Percentiles rank a stretch among this genome's conserved stretches.
These are phyloP conservation scores for Peromyscus melanophrys DNA, from an alignment of 2,797 vertebrate species.

Conservation along the genomic window DNA sequence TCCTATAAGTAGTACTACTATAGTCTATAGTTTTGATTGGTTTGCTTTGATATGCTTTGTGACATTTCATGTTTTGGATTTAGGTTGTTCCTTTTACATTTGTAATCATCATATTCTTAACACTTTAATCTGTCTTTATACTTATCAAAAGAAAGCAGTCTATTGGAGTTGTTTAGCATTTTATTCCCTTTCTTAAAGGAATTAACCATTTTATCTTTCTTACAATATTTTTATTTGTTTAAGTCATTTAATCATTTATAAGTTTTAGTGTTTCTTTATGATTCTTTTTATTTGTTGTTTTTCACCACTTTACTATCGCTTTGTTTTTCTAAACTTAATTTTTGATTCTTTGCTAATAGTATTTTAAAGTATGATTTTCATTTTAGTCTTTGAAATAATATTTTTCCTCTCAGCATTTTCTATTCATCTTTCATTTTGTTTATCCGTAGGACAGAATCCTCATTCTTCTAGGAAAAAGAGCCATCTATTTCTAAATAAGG, in stretches of 20 bases:
- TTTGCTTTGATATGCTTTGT: background rate
- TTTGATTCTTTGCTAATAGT: background rate
- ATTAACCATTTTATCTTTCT: slow-evolving; percentile 49
- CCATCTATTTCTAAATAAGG: background rate
- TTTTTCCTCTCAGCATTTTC: background rate
- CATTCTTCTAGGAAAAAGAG: background rate
- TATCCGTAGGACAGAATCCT: background rate
- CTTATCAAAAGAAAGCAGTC: slow-evolving; percentile 22
- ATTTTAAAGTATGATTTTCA: background rate
- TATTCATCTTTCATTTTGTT: background rate
- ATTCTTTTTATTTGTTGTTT: slow-evolving; percentile 12
- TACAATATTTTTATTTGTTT: slow-evolving; percentile 2
- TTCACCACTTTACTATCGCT: background rate
- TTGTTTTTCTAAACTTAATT: slow-evolving; percentile 25
- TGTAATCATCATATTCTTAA: slow-evolving; percentile 35
- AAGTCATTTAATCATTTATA: slow-evolving; percentile 23
- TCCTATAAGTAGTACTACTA: slow-evolving; percentile 5
- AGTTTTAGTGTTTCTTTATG: background rate
- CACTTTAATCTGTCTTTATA: slow-evolving; percentile 2
- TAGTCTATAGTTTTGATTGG: background rate
- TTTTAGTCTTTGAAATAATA: background rate
- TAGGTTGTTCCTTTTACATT: slow-evolving; percentile 18
- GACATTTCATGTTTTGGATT: slow-evolving; percentile 1
- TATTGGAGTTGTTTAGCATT: slow-evolving; percentile 17
- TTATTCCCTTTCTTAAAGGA: slow-evolving; percentile 4